Base-by-base conservation (phyloP, 2,797 vertebrate genomes). In the Lophotriccus pileatus region DNA sequence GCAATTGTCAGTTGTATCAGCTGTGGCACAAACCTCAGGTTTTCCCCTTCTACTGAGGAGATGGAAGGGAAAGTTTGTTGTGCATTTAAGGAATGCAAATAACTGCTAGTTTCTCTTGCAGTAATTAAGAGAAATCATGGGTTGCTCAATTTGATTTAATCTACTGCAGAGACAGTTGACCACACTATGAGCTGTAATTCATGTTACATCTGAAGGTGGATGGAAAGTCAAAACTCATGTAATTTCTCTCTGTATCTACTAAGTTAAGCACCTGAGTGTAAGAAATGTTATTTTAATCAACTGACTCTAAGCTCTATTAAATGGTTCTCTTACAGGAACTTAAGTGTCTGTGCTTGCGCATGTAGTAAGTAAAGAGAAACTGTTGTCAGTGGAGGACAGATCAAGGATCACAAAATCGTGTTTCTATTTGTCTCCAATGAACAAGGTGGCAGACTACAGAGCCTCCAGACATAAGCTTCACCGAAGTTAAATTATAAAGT, bases 331-430 rank as follows among this genome's bases (percentile, higher is more conserved):
- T 41, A 3, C 1, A 89, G 64, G 14, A 77, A 77, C 15, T 34
- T 53, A 24, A 5, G 4, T 55, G 47, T 50, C 30, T 76, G 12
- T 82, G 12, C 15, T 87, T 84, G 43, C 22, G 22, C 1, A 4
- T 22, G 17, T 8, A n/a, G 68, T 22, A 49, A 80, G 19, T 28
- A 80, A 76, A 79, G 34, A 74, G 27, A 64, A 77, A 58, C 3
- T 66, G 2, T 3, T n/a, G 36, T 39, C 16, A 27, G 22, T 1
- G 78, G 22, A 92, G 14, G 27, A 23, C 25, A 80, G 37, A 44
- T 72, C 22, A 75, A 59, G 69, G 36, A 75, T 64, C 20, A 79
- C 0, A 0, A 84, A 87, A 55, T 18, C 0, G 0, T 44, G 11
- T 44, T 90, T 77, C 7, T 58, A 1, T 25, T 79, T 43, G 12